A percentile compares a stretch with the other conserved stretches of the same genome.
Conservation (phyloP, 2,797 vertebrate genomes). For the Octomys mimax region DNA sequence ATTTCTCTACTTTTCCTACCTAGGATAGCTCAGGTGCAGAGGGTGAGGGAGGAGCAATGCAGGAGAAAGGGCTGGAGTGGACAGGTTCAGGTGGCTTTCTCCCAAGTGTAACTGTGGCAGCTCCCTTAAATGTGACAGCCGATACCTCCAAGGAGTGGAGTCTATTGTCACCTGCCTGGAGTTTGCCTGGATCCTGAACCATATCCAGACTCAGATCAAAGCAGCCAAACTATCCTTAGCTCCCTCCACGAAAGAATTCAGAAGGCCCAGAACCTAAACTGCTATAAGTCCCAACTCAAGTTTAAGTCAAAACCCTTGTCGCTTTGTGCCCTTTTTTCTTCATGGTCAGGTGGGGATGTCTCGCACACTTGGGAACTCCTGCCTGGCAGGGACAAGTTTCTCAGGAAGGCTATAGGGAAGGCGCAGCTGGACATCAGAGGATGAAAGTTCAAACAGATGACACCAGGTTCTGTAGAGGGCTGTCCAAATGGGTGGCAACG, state of each 20-base stretch:
- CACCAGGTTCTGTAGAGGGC: constrained; percentile 90
- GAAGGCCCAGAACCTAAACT: constrained; percentile 94
- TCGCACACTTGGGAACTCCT: constrained; percentile 82
- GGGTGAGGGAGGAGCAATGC: not conserved
- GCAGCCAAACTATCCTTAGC: constrained; percentile 97
- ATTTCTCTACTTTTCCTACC: constrained; percentile 30
- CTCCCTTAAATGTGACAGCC: constrained; percentile 40
- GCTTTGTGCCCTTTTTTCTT: constrained; percentile 55
- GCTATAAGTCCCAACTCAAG: constrained; percentile 57
- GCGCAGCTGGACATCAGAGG: constrained; percentile 66
- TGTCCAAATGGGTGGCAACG: constrained; percentile 85
- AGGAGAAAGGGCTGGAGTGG: not conserved
- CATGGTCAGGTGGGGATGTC: constrained; percentile 37
- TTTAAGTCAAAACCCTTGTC: not conserved
- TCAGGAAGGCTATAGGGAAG: constrained; percentile 59
- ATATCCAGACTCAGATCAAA: constrained; percentile 99
- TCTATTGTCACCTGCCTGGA: constrained; percentile 9
- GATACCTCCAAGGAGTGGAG: not conserved
- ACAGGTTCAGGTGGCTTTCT: constrained; percentile 2
- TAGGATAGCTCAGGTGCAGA: constrained; percentile 6
- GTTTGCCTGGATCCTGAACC: constrained; percentile 88
- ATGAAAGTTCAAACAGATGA: constrained; percentile 91
- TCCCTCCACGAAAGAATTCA: constrained; percentile 94
- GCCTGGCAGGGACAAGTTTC: constrained; percentile 81
- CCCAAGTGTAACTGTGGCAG: constrained; percentile 76